A percentile compares a stretch with the other conserved stretches of the same genome.
These are phyloP conservation scores for Eurytoma californica DNA, from an alignment of 2,888 invertebrate genomes.

Conservation along the genomic window DNA sequence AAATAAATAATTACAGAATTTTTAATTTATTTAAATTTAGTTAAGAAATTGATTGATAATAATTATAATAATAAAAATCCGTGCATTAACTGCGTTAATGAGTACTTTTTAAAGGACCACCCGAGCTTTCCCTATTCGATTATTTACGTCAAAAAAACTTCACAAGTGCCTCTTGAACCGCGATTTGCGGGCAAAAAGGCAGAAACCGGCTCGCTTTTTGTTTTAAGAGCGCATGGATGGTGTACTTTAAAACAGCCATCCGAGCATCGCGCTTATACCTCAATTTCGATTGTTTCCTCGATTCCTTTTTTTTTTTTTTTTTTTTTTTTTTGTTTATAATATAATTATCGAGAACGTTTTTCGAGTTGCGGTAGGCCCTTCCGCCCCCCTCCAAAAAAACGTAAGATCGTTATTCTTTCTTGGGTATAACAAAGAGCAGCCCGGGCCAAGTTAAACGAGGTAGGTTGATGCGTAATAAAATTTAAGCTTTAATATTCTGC, in stretches of 20 bases:
- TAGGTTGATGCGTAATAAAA: conserved; percentile 55
- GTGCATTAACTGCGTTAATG: conserved; percentile 34
- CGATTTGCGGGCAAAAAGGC: conserved; percentile 22
- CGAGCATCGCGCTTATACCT: neutral
- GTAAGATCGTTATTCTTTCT: conserved; percentile 32
- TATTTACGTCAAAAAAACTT: conserved; percentile 51
- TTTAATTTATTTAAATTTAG: neutral
- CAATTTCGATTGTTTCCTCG: neutral
- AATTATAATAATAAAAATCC: conserved; percentile 23
- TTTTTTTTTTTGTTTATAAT: conserved; percentile 9
- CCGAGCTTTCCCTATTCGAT: conserved; percentile 38
- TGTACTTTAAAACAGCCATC: conserved; percentile 26
- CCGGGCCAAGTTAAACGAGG: conserved; percentile 28
- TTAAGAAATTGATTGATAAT: neutral
- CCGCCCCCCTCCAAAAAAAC: neutral
- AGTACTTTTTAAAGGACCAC: conserved; percentile 24
- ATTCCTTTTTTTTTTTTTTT: neutral
- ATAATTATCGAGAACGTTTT: conserved; percentile 30
- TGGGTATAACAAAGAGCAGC: conserved; percentile 30
- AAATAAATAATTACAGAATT: neutral
- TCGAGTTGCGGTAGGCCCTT: neutral
- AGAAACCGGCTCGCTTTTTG: conserved; percentile 30
- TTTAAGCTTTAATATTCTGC: conserved; percentile 56
- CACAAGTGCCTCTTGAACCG: conserved; percentile 33
- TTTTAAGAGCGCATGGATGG: conserved; percentile 42